Evolutionary conservation across 2,113 vertebrate species (phyloP).

Genomic region (Castor canadensis): DNA sequence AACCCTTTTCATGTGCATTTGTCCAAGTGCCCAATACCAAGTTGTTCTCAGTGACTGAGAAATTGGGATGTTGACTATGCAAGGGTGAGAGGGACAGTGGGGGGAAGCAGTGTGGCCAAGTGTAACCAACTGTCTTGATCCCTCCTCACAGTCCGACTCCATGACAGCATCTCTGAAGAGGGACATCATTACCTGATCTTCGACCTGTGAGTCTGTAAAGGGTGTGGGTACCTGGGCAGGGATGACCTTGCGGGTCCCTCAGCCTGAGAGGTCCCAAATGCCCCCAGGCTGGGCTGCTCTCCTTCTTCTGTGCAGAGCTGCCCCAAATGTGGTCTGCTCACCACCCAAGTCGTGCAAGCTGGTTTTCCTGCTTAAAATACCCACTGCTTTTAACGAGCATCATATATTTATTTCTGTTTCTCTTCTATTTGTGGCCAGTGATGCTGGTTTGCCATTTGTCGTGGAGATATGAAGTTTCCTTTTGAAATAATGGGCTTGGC

Average conservation of each 20-base stretch:
- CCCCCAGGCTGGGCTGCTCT: neutral
- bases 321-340: neutral
- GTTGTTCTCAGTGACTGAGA: neutral
- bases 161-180: conserved; percentile 90
- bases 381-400: neutral
- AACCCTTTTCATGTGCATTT: neutral
- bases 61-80: accelerated
- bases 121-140: conserved; percentile 45
- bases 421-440: conserved; percentile 27
- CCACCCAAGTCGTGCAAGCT: neutral
- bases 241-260: neutral
- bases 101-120: accelerated
- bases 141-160: conserved; percentile 86
- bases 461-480: neutral
- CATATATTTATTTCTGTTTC: neutral
- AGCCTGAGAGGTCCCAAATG: neutral
- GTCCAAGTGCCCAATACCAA: neutral
- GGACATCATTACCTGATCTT: conserved; percentile 91
- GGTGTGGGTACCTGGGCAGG: neutral
- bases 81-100: neutral
- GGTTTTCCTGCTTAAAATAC: neutral
- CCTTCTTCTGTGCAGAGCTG: neutral
- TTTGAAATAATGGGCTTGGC: neutral
- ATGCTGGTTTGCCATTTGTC: neutral
- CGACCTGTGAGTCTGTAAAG: conserved; percentile 86